Base-by-base conservation (phyloP, 1,140 invertebrate genomes). In the Lepidurus couesii region DNA sequence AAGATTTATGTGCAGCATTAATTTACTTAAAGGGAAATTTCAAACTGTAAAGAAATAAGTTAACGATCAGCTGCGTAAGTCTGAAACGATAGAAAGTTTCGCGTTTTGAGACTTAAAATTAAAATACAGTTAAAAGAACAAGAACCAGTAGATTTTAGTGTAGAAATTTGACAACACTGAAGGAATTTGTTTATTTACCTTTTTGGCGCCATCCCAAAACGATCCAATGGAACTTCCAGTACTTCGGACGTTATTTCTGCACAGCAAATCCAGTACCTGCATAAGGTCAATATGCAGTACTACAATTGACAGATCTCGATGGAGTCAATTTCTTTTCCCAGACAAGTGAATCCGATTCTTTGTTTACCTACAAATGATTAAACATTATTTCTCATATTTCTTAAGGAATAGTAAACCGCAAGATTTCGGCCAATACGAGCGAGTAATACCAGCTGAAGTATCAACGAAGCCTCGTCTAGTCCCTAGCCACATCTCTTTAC, bases 401-500 rank as follows among this genome's bases (percentile, higher is more conserved):
- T n/a, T n/a, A n/a, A 7, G 10, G 21, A 9, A 9, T 11, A 79
- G 78, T 21, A 79, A 75, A 75, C 24, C 21, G 4, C 24, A 86
- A 81, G 84, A 87, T 80, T 91, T 91, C 85, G 91, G 92, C 43
- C 88, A 87, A 75, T 94, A 92, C 85, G 87, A 89, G 10, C 44
- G 74, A 79, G 90, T 94, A 9, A 81, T 84, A 42, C 89, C 91
- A 74, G 88, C 89, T 75, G 84, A 86, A 76, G 89, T 92, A 16
- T 90, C 90, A 73, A 84, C 87, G 75, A 85, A 84, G 21, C 44
- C 21, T 81, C 86, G 87, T 82, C 45, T 75, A 80, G 89, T 96
- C 21, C 93, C 94, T 9, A 83, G 87, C 0, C 83, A 90, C 81
- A 93, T 97, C 79, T 81, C 82, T 42, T 89, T 88, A 83, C 93